A percentile compares a stretch with the other conserved stretches of the same genome.
Conservation (phyloP, 2,888 invertebrate genomes). For the Xanthia togata region DNA sequence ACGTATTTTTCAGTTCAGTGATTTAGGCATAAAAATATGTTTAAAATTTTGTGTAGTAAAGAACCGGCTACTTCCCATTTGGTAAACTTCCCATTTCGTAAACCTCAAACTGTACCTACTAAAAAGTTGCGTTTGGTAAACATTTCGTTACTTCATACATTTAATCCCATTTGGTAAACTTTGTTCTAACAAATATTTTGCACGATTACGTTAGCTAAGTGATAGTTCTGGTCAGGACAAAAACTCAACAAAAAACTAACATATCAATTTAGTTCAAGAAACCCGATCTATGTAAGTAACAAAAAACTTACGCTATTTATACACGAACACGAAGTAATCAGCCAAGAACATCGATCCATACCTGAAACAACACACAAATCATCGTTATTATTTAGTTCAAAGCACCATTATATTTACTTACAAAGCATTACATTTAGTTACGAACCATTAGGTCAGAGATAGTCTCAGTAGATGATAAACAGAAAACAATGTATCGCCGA, state of each 20-base stretch:
- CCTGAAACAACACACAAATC: constrained; percentile 54
- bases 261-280: constrained; percentile 12
- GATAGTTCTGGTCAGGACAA: not conserved
- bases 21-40: not conserved
- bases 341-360: constrained; percentile 34
- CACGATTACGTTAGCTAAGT: not conserved
- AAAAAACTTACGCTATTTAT: constrained; percentile 24
- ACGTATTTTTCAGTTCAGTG: constrained; percentile 2
- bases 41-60: not conserved
- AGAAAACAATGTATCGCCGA: constrained; percentile 57
- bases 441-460: constrained; percentile 32
- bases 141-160: too few species aligned
- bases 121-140: too few species aligned
- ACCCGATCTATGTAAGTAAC: constrained; percentile 11
- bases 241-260: constrained; percentile 14
- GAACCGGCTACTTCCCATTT: too few species aligned
- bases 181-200: not conserved
- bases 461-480: constrained; percentile 33
- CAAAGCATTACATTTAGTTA: constrained; percentile 29
- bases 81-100: too few species aligned
- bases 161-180: too few species aligned
- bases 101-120: too few species aligned
- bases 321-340: not conserved
- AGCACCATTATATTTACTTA: constrained; percentile 24
- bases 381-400: constrained; percentile 28